Base-by-base conservation (phyloP, 2,113 vertebrate species). In the Channa maculata region DNA sequence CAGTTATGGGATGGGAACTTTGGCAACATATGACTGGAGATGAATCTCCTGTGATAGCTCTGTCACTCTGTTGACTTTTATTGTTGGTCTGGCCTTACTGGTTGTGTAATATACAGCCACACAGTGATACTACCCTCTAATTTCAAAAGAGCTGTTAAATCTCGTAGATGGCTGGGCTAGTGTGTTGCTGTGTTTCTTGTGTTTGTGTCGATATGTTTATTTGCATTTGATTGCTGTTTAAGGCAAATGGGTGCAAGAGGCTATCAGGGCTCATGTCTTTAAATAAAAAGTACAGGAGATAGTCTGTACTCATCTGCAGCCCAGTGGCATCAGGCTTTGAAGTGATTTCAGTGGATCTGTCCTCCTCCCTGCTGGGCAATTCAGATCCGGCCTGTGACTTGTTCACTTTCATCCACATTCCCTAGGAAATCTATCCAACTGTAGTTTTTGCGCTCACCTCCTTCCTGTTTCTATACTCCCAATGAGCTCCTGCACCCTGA, bases 321-420 rank as follows among this genome's bases (percentile, higher is more conserved):
- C 85, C 90, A 93, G 91, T 93, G 88, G 86, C 79, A 88, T 65
- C 49, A 88, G 79, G 89, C 94, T 96, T 96, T 95, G 94, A 95
- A 94, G 94, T 94, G 87, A 88, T 78, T 88, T 90, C 80, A 88
- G 82, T 92, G 86, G 73, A 86, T 85, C 77, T 83, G 65, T 91
- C 81, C 76, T 89, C 77, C 78, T 89, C 77, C 88, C 90, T 75
- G 76, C 88, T 88, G 87, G 87, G 89, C 84, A 78, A 71, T 89
- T 73, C 86, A 87, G 86, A 92, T 92, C 89, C 85, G 78, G 87
- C 83, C 86, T 67, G 85, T 37, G 38, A 83, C 77, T 86, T 70
- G 38, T 75, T 83, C 59, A 78, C 87, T 93, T 92, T 91, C 79
- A 87, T 93, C 87, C 81, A 76, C 82, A 89, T 89, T 91, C 85